Conservation (phyloP, 2,113 vertebrate genomes). For the Ophthalmolycus amberensis region DNA sequence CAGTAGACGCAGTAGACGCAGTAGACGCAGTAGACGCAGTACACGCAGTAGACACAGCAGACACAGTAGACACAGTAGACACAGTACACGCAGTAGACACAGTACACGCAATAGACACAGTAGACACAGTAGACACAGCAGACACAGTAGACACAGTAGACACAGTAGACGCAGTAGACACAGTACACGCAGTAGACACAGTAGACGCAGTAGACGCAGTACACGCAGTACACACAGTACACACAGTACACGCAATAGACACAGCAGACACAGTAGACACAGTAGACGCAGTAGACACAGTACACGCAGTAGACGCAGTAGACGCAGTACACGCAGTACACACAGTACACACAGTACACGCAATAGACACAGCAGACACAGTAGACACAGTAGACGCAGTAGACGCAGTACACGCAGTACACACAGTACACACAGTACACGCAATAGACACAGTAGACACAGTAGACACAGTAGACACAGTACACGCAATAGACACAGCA, state of each 20-base stretch:
- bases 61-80: background rate
- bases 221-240: slow-evolving; percentile 47
- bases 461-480: background rate
- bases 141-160: background rate
- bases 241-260: background rate
- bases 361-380: too few relatives aligned
- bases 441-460: background rate
- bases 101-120: background rate
- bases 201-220: background rate
- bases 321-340: background rate
- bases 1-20: background rate
- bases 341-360: slow-evolving; percentile 49
- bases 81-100: background rate
- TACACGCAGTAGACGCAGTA: background rate
- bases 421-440: background rate
- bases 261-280: background rate
- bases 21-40: background rate
- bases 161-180: background rate
- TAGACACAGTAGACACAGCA: background rate
- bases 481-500: too few relatives aligned
- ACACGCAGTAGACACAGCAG: background rate
- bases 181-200: background rate
- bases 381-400: background rate
- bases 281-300: background rate
- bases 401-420: background rate